These are phyloP conservation scores for Enteromius mattozi DNA, from an alignment of 2,797 vertebrate species.

Conservation along the genomic window DNA sequence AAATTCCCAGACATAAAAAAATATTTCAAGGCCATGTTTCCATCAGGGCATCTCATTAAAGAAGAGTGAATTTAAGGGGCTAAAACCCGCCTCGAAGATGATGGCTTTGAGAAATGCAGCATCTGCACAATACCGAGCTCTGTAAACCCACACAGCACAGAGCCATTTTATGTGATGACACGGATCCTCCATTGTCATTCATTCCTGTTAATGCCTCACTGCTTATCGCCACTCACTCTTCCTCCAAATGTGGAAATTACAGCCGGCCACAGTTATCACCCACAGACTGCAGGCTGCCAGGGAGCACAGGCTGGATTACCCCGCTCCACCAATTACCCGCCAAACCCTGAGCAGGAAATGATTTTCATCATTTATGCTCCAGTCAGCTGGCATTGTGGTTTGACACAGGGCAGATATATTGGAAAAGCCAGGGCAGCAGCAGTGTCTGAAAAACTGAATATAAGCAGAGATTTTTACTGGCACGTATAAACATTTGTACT, in stretches of 20 bases:
- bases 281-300: slow-evolving; percentile 49
- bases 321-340: slow-evolving; percentile 63
- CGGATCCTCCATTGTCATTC: slow-evolving; percentile 58
- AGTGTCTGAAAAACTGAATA: slow-evolving; percentile 29
- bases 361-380: slow-evolving; percentile 67
- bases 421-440: slow-evolving; percentile 31
- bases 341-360: slow-evolving; percentile 67
- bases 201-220: slow-evolving; percentile 52
- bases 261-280: slow-evolving; percentile 55
- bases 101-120: slow-evolving; percentile 38
- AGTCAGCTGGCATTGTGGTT: slow-evolving; percentile 53
- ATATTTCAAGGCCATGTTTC: slow-evolving; percentile 32
- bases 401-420: slow-evolving; percentile 26
- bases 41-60: slow-evolving; percentile 36
- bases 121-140: slow-evolving; percentile 34
- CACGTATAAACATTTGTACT: slow-evolving; percentile 34
- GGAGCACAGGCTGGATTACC: slow-evolving; percentile 49
- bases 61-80: slow-evolving; percentile 8
- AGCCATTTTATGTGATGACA: slow-evolving; percentile 41
- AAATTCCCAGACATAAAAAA: slow-evolving; percentile 14
- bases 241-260: slow-evolving; percentile 58
- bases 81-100: neutral
- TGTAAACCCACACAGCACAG: slow-evolving; percentile 39
- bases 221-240: slow-evolving; percentile 50
- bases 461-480: slow-evolving; percentile 47